phyloP scores from a whole-genome alignment of 2,888 invertebrate genomes.

The Eupithecia abbreviata region DNA sequence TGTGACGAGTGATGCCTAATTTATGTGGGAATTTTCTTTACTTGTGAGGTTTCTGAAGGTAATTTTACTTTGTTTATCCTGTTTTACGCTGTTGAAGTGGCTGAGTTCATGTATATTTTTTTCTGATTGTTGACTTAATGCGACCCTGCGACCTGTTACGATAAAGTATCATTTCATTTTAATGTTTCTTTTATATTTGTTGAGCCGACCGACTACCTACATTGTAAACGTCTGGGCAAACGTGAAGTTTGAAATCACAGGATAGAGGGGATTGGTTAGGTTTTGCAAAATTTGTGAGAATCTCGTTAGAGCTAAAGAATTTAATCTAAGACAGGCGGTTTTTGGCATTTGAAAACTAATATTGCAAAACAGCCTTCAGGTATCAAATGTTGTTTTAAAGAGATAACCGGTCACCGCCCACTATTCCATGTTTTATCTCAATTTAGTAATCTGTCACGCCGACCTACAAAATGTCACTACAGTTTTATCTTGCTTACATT shows the following conservation, averaged over 20 bases:
- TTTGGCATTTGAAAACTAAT: neutral
- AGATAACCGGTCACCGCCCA: constrained; percentile 39
- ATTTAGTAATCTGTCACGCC: constrained; percentile 23
- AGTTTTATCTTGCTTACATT: constrained; percentile 15
- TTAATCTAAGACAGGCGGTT: neutral
- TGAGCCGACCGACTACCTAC: neutral
- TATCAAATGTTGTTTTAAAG: constrained; percentile 26
- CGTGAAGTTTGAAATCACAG: neutral
- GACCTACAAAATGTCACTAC: constrained; percentile 31
- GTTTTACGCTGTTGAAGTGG: neutral
- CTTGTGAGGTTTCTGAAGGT: constrained; percentile 17
- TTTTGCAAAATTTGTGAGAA: neutral
- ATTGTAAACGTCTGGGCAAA: neutral
- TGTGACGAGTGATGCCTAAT: constrained; percentile 11
- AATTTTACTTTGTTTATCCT: constrained; percentile 11
- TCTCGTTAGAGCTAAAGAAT: neutral
- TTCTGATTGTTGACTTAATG: neutral
- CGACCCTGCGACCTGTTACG: neutral
- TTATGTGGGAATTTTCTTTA: constrained; percentile 24
- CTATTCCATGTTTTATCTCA: constrained; percentile 31
- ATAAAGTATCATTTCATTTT: neutral
- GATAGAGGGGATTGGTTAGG: too few relatives aligned
- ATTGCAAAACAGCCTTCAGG: constrained; percentile 23
- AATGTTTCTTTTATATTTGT: neutral
- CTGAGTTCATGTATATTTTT: neutral